These are phyloP conservation scores for Vireo altiloquus DNA, from an alignment of 2,113 vertebrate species.

Conservation along the genomic window DNA sequence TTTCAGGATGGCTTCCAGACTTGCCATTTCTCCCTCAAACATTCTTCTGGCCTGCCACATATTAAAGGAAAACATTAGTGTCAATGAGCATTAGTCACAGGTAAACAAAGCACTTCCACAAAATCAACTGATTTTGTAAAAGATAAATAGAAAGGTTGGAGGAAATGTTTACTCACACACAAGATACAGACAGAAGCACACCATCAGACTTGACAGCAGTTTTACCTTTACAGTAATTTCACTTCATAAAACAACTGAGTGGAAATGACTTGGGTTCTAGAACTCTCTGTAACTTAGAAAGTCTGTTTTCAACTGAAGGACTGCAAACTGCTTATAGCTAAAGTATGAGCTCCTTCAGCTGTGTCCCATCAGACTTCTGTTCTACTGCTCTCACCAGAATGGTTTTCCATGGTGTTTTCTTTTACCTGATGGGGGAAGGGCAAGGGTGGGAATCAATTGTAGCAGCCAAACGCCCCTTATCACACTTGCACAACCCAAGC, in stretches of 20 bases:
- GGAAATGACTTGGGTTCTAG: background rate
- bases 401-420: background rate
- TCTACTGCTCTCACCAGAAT: background rate
- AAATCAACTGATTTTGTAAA: background rate
- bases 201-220: background rate
- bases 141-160: background rate
- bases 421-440: background rate
- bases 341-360: background rate
- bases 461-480: background rate
- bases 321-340: background rate
- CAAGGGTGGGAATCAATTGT: background rate
- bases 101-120: background rate
- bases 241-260: background rate
- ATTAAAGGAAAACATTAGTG: background rate
- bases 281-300: background rate
- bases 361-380: background rate
- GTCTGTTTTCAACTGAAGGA: background rate
- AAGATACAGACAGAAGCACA: background rate
- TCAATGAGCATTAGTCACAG: fast-evolving
- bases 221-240: background rate
- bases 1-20: conserved; percentile 83
- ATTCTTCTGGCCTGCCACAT: conserved; percentile 83
- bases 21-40: conserved; percentile 94
- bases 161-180: background rate
- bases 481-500: background rate